Evolutionary conservation across 1,140 invertebrate genomes (phyloP), one percentile per base, ranked within the genome.

Genomic region (Drosophila ohnishii): DNA sequence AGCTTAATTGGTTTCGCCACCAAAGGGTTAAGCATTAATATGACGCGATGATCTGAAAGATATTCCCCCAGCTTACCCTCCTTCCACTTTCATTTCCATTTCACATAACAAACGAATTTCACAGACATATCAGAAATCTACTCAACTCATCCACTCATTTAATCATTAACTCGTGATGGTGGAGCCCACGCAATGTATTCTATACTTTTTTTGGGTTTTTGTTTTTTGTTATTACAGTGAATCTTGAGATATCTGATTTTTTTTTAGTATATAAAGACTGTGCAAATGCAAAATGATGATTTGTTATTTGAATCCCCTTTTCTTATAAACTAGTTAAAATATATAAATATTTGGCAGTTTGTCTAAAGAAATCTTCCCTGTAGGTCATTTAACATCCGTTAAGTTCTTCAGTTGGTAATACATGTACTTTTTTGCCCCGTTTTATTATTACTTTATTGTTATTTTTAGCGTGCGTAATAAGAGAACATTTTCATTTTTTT

Each of bases 1-100:
- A 30, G n/a, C 58, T 69, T 69, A 69, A 69, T 69, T 66, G 65
- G 61, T 66, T 66, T 55, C 37, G 47, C 37, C 61, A 69, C 65
- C 45, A 51, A 69, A 66, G 45, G 65, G 45, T 66, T 66, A 44
- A 32, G 57, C 30, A 55, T 66, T 44, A 53, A 67, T 64, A 64
- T 40, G 45, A 32, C 25, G 34, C 45, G 60, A 64, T 64, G 59
- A 69, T 65, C 60, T 30, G 47, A 64, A 44, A 65, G 45, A 69
- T 65, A 37, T 35, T 42, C 13, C 50, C 32, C 19, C 51, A 14
- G 10, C 16, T 51, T 32, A 11, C n/a, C 3, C 47, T 5, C 25
- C 8, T 19, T 22, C 11, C 50, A 51, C 6, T 51, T 53, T 9
- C 32, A 51, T 35, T 53, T 64, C 28, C 48, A 63, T 40, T 48